Evolutionary conservation across 1,140 invertebrate genomes (phyloP).

Genomic region (Bombus pascuorum): DNA sequence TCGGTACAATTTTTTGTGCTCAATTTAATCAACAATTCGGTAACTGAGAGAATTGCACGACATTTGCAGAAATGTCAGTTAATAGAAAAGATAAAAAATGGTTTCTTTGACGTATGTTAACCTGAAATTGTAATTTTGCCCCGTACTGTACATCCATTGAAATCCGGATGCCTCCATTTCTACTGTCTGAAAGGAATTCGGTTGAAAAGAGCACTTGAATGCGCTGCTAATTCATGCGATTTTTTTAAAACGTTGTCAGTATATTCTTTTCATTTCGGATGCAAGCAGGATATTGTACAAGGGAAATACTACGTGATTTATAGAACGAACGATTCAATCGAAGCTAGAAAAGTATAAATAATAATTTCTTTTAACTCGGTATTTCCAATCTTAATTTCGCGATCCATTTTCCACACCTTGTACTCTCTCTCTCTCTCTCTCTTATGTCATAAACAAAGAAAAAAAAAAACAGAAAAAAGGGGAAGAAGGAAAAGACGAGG

Average conservation of each 20-base stretch:
- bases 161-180: neutral
- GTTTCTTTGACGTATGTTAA: neutral
- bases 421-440: neutral
- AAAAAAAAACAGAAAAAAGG: fast-evolving
- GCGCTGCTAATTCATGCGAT: neutral
- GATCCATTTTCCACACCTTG: too few species aligned
- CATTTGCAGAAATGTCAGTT: neutral
- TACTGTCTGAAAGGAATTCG: neutral
- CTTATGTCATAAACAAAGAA: neutral
- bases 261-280: neutral
- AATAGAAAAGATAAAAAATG: neutral
- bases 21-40: neutral
- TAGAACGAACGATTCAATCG: neutral
- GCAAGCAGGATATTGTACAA: neutral
- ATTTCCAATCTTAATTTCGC: neutral
- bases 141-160: neutral
- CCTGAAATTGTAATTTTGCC: neutral
- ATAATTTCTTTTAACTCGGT: neutral
- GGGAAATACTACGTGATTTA: neutral
- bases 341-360: neutral
- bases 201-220: neutral
- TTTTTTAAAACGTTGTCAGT: neutral
- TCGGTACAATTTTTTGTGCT: neutral
- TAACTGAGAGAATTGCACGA: neutral
- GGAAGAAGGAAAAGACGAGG: neutral